Base-by-base conservation (phyloP, 2,888 invertebrate genomes). In the Ophioninae sp. region DNA sequence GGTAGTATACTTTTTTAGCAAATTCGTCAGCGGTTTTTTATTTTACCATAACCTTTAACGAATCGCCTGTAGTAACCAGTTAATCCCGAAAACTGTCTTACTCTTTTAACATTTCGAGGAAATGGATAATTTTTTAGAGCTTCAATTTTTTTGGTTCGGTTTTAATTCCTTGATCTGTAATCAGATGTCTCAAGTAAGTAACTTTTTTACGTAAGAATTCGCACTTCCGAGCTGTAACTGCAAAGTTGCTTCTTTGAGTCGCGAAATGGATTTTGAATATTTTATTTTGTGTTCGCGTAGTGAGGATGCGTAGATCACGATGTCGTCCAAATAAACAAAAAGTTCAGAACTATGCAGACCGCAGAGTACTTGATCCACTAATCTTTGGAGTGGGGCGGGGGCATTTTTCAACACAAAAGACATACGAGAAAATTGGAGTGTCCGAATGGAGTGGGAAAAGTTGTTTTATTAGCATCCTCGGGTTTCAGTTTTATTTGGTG, bases 401-500 rank as follows among this genome's bases (percentile, higher is more conserved):
- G 41, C 41, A 8, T 41, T 41, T 41, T 41, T 41, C 41, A 41
- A 41, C 41, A 8, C 10, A 8, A 41, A 41, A 41, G 8, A 10
- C 41, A 41, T 41, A 8, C 41, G 8, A 41, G 8, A 41, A 41
- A 41, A 9, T 41, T 1, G 6, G 8, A 41, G 8, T 41, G 41
- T 41, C 41, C 41, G 8, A 9, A 41, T 0, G 41, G 41, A 41
- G 41, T 41, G 8, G 41, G 10, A 10, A 41, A 41, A 41, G 41
- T 10, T 41, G 41, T 88, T 69, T 88, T 87, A 22, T 83, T 82
- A 9, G 56, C 65, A 17, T 87, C 86, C 10, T 84, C 77, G 6
- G 75, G 65, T 1, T 85, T 79, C n/a, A 90, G 82, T 9, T 81
- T 23, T 3, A 90, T 88, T 71, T 90, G 90, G 30, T 88, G 86